These are phyloP conservation scores for Macrotis lagotis DNA, from an alignment of 2,113 vertebrate species.

Conservation along the genomic window DNA sequence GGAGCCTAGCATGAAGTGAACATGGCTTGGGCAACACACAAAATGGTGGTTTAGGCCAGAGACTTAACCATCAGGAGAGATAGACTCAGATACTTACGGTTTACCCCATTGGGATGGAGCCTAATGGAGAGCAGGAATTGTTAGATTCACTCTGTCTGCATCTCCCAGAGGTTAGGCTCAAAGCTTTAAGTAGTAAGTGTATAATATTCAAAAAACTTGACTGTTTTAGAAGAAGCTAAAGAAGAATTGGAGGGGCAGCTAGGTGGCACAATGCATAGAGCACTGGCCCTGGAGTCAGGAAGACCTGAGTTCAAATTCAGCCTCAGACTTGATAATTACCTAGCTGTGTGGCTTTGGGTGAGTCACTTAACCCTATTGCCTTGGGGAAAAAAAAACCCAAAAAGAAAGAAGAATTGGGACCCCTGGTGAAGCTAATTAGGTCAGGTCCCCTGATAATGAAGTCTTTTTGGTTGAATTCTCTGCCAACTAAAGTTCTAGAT, in stretches of 20 bases:
- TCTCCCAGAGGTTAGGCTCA: not conserved
- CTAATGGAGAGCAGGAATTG: not conserved
- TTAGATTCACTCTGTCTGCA: not conserved
- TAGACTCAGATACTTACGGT: too few species aligned
- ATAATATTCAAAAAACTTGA: not conserved
- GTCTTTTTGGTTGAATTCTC: not conserved
- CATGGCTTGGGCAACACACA: not conserved
- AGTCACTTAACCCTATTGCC: too few species aligned
- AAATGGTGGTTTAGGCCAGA: too few species aligned
- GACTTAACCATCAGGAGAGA: not conserved
- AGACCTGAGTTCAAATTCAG: too few species aligned
- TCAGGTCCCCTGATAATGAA: not conserved
- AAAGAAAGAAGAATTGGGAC: not conserved
- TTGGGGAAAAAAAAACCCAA: too few species aligned
- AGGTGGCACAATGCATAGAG: too few species aligned
- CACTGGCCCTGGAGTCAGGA: too few species aligned
- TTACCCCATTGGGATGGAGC: not conserved
- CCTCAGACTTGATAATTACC: too few species aligned
- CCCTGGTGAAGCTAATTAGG: not conserved
- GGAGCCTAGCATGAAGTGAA: not conserved
- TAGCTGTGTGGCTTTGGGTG: too few species aligned
- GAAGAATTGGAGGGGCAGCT: too few species aligned
- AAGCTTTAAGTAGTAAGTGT: not conserved
- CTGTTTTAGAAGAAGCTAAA: not conserved
- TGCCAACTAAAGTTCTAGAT: not conserved